Evolutionary conservation across 2,797 vertebrate genomes (phyloP).

Genomic region (Sebastes minor): DNA sequence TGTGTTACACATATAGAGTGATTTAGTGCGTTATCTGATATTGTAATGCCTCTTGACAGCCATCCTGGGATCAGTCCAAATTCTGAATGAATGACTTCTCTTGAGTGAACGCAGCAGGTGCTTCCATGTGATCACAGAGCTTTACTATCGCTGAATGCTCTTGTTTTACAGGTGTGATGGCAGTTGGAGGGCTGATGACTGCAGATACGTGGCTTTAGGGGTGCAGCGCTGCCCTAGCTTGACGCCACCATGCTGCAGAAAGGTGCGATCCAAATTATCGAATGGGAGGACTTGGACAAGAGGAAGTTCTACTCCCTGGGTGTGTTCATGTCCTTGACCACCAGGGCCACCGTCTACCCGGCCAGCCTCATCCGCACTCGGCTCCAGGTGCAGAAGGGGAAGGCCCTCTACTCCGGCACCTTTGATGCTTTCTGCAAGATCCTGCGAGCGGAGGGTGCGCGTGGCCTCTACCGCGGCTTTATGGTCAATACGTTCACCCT

Average conservation of each 20-base stretch:
- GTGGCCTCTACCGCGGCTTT: slow-evolving; percentile 93
- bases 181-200: neutral
- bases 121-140: neutral
- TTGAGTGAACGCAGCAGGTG: neutral
- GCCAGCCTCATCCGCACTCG: slow-evolving; percentile 94
- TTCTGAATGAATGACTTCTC: neutral
- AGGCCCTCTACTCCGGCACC: slow-evolving; percentile 91
- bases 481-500: slow-evolving; percentile 96
- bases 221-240: slow-evolving; percentile 16
- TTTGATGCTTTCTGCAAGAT: slow-evolving; percentile 95
- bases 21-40: neutral
- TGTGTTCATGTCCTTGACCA: slow-evolving; percentile 95
- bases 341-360: slow-evolving; percentile 93
- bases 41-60: neutral
- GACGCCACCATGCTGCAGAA: slow-evolving; percentile 79
- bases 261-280: slow-evolving; percentile 95
- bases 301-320: slow-evolving; percentile 96
- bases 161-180: slow-evolving; percentile 48
- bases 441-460: slow-evolving; percentile 86
- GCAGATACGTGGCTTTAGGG: slow-evolving; percentile 50
- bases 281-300: slow-evolving; percentile 99
- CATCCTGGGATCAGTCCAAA: neutral
- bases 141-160: neutral
- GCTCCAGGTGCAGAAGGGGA: slow-evolving; percentile 95
- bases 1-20: neutral